A percentile compares a stretch with the other conserved stretches of the same genome.
Conservation (phyloP, 2,113 vertebrate genomes). For the Hippoglossus stenolepis region DNA sequence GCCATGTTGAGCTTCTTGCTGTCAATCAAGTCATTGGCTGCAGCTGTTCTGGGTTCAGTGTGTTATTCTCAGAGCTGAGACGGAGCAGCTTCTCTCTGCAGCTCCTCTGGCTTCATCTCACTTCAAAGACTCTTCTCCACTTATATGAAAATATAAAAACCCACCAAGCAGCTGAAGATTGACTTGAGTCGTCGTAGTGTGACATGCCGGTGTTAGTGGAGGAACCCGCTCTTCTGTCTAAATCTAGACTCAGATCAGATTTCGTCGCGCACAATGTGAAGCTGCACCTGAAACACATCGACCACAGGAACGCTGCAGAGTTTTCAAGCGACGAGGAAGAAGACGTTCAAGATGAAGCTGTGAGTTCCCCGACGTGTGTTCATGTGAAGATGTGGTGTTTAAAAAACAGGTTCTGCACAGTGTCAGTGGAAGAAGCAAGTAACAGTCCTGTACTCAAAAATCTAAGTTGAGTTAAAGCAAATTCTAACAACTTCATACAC, state of each 20-base stretch:
- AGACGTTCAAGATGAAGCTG: slow-evolving; percentile 62
- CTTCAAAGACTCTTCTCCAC: background rate
- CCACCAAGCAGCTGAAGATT: background rate
- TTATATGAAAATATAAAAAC: background rate
- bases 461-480: background rate
- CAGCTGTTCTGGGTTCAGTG: slow-evolving; percentile 64
- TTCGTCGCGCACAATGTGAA: slow-evolving; percentile 78
- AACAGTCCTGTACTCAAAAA: background rate
- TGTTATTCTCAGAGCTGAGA: background rate
- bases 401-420: no score
- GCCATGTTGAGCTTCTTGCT: slow-evolving; percentile 1
- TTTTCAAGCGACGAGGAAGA: slow-evolving; percentile 87
- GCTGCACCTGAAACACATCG: slow-evolving; percentile 74
- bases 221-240: slow-evolving; percentile 75
- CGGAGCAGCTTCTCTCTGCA: background rate
- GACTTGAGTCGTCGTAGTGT: background rate
- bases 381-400: no score
- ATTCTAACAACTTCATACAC: no score
- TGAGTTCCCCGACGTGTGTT: slow-evolving; percentile 62
- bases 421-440: no score
- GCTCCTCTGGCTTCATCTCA: background rate
- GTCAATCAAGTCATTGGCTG: slow-evolving; percentile 64
- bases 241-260: slow-evolving; percentile 75
- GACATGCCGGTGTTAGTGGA: slow-evolving; percentile 79
- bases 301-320: slow-evolving; percentile 59